These are phyloP conservation scores for Triplophysa dalaica DNA, from an alignment of 2,113 vertebrate species.

Conservation along the genomic window DNA sequence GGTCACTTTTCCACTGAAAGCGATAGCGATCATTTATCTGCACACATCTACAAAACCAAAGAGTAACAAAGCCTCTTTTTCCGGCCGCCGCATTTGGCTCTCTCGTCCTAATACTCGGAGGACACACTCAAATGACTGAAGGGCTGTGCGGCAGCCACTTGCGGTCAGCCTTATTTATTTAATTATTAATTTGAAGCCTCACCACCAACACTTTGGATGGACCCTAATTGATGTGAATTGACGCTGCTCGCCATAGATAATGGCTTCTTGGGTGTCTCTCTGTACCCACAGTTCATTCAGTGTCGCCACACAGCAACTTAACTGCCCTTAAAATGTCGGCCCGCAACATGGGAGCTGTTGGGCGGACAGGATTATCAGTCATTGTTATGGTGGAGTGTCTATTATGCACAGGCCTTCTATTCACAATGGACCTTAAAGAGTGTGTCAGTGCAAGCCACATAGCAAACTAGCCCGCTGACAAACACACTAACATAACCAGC, in stretches of 20 bases:
- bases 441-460: slow-evolving; percentile 75
- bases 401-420: slow-evolving; percentile 78
- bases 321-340: slow-evolving; percentile 80
- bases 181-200: slow-evolving; percentile 81
- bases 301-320: slow-evolving; percentile 77
- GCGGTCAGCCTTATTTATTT: slow-evolving; percentile 74
- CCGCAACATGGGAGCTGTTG: slow-evolving; percentile 77
- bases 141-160: slow-evolving; percentile 74
- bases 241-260: slow-evolving; percentile 78
- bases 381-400: slow-evolving; percentile 79
- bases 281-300: slow-evolving; percentile 75
- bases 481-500: slow-evolving; percentile 73
- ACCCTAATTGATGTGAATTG: slow-evolving; percentile 79
- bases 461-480: slow-evolving; percentile 73
- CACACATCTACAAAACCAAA: slow-evolving; percentile 27
- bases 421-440: slow-evolving; percentile 77
- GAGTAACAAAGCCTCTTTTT: slow-evolving; percentile 50
- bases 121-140: slow-evolving; percentile 79
- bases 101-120: slow-evolving; percentile 69
- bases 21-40: slow-evolving; percentile 18
- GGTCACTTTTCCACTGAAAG: not conserved
- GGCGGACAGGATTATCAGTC: slow-evolving; percentile 79
- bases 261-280: slow-evolving; percentile 78
- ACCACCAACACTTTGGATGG: slow-evolving; percentile 80
- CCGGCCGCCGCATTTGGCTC: slow-evolving; percentile 70